A percentile compares a stretch with the other conserved stretches of the same genome.
These are phyloP conservation scores for Rhinogobio ventralis DNA, from an alignment of 2,797 vertebrate genomes.

Conservation along the genomic window DNA sequence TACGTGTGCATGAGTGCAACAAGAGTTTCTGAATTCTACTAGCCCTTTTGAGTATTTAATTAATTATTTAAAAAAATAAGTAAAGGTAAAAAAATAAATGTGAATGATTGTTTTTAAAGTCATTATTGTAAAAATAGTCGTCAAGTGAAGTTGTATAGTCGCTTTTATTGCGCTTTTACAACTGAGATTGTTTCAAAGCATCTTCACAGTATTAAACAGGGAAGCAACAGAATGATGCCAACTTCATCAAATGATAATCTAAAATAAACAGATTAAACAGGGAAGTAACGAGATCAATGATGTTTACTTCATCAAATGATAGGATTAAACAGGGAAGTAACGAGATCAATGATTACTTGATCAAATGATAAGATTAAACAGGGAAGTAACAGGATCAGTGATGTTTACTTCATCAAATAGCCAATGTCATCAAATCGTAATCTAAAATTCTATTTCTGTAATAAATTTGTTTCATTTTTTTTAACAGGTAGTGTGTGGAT, in stretches of 20 bases:
- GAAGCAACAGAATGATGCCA: neutral
- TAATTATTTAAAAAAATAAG: neutral
- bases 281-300: too few relatives aligned
- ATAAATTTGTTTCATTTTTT: neutral
- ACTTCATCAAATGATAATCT: too few relatives aligned
- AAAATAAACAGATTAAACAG: too few relatives aligned
- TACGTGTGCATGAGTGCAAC: too few relatives aligned
- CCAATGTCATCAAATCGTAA: neutral
- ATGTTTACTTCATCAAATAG: neutral
- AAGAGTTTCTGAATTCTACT: too few relatives aligned
- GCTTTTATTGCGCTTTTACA: neutral
- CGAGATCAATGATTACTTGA: neutral
- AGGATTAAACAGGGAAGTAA: neutral
- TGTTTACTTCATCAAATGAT: too few relatives aligned
- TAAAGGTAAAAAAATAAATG: neutral
- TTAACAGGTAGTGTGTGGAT: slow-evolving; percentile 67
- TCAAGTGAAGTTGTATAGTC: neutral
- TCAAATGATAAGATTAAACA: neutral
- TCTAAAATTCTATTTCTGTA: neutral
- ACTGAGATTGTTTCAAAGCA: neutral
- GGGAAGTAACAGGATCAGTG: neutral
- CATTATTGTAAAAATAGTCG: too few relatives aligned
- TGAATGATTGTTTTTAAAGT: neutral
- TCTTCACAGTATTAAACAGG: neutral
- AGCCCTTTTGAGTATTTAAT: too few relatives aligned